Evolutionary conservation across 2,888 invertebrate genomes (phyloP).

Genomic region (Melanotus villosus): DNA sequence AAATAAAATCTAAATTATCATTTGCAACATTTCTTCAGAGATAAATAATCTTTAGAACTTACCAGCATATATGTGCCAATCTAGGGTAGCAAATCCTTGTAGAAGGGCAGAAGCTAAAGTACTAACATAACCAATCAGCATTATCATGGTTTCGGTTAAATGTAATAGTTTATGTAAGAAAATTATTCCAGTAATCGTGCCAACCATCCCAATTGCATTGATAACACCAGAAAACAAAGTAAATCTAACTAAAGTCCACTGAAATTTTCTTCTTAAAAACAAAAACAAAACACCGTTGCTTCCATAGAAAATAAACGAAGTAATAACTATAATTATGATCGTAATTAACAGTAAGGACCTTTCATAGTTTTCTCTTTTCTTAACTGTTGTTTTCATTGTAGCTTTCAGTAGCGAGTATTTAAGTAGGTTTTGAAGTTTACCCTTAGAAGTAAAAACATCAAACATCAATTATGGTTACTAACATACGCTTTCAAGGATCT

Average conservation of each 20-base stretch:
- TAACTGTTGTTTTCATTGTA: slow-evolving; percentile 73
- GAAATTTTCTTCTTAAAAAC: slow-evolving; percentile 75
- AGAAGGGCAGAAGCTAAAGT: slow-evolving; percentile 42
- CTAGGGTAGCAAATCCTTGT: slow-evolving; percentile 66
- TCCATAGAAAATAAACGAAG: slow-evolving; percentile 58
- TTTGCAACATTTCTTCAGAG: too few relatives aligned
- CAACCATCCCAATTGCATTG: slow-evolving; percentile 71
- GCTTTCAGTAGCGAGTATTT: slow-evolving; percentile 63
- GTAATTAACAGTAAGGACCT: slow-evolving; percentile 71
- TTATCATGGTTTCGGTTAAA: slow-evolving; percentile 67
- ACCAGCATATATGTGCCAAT: slow-evolving; percentile 73
- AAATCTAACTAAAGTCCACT: slow-evolving; percentile 77
- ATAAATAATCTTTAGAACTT: too few relatives aligned
- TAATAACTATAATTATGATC: slow-evolving; percentile 64
- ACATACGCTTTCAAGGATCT: neutral
- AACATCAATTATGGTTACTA: neutral
- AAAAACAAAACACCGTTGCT: slow-evolving; percentile 68
- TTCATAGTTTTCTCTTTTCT: slow-evolving; percentile 71
- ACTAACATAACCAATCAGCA: slow-evolving; percentile 65
- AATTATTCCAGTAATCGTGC: slow-evolving; percentile 73
- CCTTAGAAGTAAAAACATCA: slow-evolving; percentile 38
- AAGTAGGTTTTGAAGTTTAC: slow-evolving; percentile 36
- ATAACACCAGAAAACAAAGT: slow-evolving; percentile 73
- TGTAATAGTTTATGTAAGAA: slow-evolving; percentile 70
- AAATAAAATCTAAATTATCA: too few relatives aligned